Evolutionary conservation across 2,888 invertebrate genomes (phyloP).

Genomic region (Timandra comae): DNA sequence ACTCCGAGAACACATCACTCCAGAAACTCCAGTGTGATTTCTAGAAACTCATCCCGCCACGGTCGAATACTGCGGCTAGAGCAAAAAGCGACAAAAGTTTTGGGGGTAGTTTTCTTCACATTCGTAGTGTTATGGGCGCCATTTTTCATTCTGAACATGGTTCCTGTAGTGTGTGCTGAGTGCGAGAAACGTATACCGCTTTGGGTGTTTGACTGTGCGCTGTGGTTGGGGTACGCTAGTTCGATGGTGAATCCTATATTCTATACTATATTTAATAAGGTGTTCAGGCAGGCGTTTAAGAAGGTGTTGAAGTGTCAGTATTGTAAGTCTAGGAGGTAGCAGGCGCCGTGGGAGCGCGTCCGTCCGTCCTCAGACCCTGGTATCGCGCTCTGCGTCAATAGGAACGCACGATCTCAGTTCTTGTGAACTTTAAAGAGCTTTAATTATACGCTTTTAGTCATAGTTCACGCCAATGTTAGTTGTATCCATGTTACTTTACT

Average conservation of each 20-base stretch:
- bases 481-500: too few relatives aligned
- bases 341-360: conserved; percentile 72
- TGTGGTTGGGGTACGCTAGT: conserved; percentile 96
- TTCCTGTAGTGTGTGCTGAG: conserved; percentile 88
- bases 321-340: conserved; percentile 70
- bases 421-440: conserved; percentile 54
- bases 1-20: conserved; percentile 84
- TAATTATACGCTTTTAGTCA: conserved; percentile 40
- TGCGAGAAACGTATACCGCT: conserved; percentile 86
- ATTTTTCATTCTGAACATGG: conserved; percentile 92
- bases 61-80: conserved; percentile 91
- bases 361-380: conserved; percentile 67
- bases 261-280: conserved; percentile 96
- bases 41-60: conserved; percentile 87
- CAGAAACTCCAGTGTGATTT: conserved; percentile 87
- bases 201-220: conserved; percentile 90
- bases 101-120: conserved; percentile 95
- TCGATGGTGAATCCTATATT: conserved; percentile 97
- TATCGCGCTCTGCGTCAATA: conserved; percentile 68
- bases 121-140: conserved; percentile 98
- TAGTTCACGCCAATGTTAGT: conserved; percentile 24
- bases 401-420: conserved; percentile 64
- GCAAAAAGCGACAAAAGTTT: conserved; percentile 96
- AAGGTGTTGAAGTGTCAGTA: conserved; percentile 89
- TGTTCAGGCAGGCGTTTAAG: conserved; percentile 93